A percentile compares a stretch with the other conserved stretches of the same genome.
phyloP scores from a whole-genome alignment of 2,113 vertebrate species.

The Fregetta grallaria region DNA sequence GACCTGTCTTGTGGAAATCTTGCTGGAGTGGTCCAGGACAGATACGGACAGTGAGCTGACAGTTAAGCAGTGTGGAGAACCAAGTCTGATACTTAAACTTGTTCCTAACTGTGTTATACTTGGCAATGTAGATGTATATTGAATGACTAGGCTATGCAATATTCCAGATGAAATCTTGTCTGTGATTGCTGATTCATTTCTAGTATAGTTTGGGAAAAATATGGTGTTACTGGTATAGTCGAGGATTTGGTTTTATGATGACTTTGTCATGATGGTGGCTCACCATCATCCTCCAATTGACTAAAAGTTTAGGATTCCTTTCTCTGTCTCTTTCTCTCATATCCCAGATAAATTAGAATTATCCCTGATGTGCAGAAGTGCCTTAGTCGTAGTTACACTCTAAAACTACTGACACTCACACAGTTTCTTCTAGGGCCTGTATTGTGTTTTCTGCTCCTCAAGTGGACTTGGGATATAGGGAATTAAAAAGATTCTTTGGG shows the following conservation, averaged over 20 bases:
- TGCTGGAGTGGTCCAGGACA: not conserved
- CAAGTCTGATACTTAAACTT: not conserved
- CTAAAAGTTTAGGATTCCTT: not conserved
- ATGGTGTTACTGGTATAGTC: rapidly evolving
- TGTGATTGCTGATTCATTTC: not conserved
- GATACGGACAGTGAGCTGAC: not conserved
- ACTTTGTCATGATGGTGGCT: not conserved
- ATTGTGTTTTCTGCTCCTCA: not conserved
- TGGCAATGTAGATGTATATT: not conserved
- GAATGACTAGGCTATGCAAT: not conserved
- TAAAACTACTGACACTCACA: not conserved
- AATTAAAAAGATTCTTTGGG: not conserved
- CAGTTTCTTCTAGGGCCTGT: not conserved
- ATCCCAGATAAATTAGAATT: not conserved
- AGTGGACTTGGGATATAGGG: not conserved
- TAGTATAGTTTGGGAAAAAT: not conserved
- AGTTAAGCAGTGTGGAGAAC: not conserved
- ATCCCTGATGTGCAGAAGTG: not conserved
- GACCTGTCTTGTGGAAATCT: not conserved
- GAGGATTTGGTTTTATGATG: not conserved
- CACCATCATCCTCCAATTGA: not conserved
- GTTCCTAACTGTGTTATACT: not conserved
- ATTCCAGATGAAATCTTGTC: not conserved
- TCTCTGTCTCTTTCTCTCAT: not conserved
- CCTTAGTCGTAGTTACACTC: not conserved